A percentile compares a stretch with the other conserved stretches of the same genome.
phyloP scores from a whole-genome alignment of 2,888 invertebrate genomes.

The Lasius platythorax region DNA sequence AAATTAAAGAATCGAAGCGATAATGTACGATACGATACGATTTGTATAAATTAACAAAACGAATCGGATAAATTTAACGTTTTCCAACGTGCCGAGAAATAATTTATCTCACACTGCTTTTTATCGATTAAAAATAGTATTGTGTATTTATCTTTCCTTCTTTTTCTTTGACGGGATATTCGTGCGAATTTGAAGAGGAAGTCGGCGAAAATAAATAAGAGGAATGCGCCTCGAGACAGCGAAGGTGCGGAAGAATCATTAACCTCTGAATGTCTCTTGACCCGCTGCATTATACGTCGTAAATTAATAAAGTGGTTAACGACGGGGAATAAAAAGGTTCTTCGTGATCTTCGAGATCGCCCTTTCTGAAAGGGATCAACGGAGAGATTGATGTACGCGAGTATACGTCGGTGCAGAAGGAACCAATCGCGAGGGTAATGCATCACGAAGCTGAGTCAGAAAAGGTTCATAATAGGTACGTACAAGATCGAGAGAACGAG shows the following conservation, averaged over 20 bases:
- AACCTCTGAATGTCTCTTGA: conserved; percentile 68
- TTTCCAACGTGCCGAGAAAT: not conserved
- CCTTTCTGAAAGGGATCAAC: conserved; percentile 42
- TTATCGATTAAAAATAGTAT: not conserved
- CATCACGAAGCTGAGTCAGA: conserved; percentile 2
- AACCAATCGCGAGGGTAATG: conserved; percentile 17
- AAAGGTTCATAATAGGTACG: not conserved
- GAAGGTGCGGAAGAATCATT: conserved; percentile 71
- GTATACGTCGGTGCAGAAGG: not conserved
- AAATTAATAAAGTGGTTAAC: conserved; percentile 83
- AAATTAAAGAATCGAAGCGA: not conserved
- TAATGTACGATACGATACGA: not conserved
- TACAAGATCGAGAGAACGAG: not conserved
- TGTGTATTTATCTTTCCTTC: not conserved
- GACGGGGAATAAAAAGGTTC: conserved; percentile 76
- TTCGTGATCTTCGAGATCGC: conserved; percentile 28
- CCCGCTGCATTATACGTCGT: conserved; percentile 78
- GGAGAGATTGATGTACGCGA: conserved; percentile 39
- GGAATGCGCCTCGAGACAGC: conserved; percentile 44
- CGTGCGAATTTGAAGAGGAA: conserved; percentile 51
- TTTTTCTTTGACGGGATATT: not conserved
- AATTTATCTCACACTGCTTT: not conserved
- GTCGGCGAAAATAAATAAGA: conserved; percentile 36
- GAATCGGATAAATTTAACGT: not conserved
- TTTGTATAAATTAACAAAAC: not conserved